These are phyloP conservation scores for Apocheima hispidaria DNA, from an alignment of 2,888 invertebrate genomes.

Conservation along the genomic window DNA sequence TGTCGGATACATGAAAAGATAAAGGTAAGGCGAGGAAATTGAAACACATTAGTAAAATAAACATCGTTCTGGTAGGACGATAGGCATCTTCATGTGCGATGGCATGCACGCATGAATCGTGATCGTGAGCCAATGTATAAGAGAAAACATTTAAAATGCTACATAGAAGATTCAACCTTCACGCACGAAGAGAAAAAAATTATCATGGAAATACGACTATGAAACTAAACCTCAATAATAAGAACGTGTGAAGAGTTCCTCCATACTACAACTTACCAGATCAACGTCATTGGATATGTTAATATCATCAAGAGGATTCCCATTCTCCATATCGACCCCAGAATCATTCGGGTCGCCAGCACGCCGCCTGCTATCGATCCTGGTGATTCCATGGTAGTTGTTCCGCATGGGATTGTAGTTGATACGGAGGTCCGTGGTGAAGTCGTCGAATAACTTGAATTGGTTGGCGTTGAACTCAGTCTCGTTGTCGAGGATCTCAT, in stretches of 20 bases:
- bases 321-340: slow-evolving; percentile 81
- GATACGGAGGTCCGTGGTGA: slow-evolving; percentile 77
- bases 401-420: slow-evolving; percentile 72
- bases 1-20: not conserved
- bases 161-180: not conserved
- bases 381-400: slow-evolving; percentile 63
- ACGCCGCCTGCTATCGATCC: slow-evolving; percentile 57
- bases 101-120: slow-evolving; percentile 7
- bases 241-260: not conserved
- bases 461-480: slow-evolving; percentile 82
- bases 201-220: not conserved
- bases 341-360: slow-evolving; percentile 75
- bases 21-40: slow-evolving; percentile 7
- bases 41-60: slow-evolving; percentile 18
- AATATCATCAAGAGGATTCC: slow-evolving; percentile 72
- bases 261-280: slow-evolving; percentile 70
- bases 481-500: slow-evolving; percentile 77
- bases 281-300: slow-evolving; percentile 72
- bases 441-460: slow-evolving; percentile 81
- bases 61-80: slow-evolving; percentile 8
- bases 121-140: not conserved
- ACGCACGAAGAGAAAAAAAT: not conserved
- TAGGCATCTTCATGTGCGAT: slow-evolving; percentile 1
- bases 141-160: not conserved
- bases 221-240: not conserved